Conservation (phyloP, 2,888 invertebrate species). For the Thecocarcelia acutangulata region DNA sequence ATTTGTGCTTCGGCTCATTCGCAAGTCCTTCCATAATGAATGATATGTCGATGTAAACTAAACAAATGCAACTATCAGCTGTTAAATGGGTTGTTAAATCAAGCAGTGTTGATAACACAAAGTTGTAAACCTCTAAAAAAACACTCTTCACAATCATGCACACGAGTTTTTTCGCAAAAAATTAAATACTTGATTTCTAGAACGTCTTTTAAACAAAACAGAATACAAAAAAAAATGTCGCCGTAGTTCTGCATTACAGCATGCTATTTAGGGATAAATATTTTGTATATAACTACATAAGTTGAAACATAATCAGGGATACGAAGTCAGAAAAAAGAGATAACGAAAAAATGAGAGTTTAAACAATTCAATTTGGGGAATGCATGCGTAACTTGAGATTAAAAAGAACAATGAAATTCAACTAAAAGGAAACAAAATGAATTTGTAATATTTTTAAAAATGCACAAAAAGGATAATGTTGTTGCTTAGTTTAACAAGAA, state of each 20-base stretch:
- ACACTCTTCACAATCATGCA: no score
- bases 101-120: no score
- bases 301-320: constrained; percentile 51
- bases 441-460: background rate
- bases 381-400: constrained; percentile 56
- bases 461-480: constrained; percentile 30
- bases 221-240: background rate
- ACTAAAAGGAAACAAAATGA: constrained; percentile 29
- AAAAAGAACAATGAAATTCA: constrained; percentile 2
- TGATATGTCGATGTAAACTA: no score
- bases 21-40: no score
- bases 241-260: constrained; percentile 7
- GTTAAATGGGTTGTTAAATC: no score
- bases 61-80: no score
- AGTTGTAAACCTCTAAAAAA: no score
- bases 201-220: background rate
- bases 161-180: no score
- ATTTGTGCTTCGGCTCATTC: no score
- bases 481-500: background rate
- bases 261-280: constrained; percentile 25
- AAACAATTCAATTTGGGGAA: constrained; percentile 68
- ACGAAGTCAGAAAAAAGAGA: constrained; percentile 6
- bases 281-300: no score
- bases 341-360: constrained; percentile 25
- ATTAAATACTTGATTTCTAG: no score